A percentile compares a stretch with the other conserved stretches of the same genome.
Conservation (phyloP, 1,140 invertebrate species). For the Daktulosphaira vitifoliae region DNA sequence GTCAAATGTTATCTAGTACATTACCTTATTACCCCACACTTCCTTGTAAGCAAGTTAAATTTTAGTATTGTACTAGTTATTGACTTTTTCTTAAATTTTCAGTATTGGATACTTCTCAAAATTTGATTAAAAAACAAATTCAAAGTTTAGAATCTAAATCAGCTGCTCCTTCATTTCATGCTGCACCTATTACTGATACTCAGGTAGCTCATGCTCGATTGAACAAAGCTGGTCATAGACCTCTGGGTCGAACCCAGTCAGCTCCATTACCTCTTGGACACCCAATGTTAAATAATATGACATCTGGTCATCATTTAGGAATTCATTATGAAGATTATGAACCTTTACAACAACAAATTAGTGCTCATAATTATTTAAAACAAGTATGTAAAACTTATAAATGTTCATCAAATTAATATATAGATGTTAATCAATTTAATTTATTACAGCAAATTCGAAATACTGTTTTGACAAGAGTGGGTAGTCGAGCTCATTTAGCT, state of each 20-base stretch:
- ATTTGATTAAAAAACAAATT: constrained; percentile 55
- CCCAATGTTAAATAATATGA: constrained; percentile 65
- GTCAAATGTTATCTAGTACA: constrained; percentile 61
- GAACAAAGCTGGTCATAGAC: constrained; percentile 63
- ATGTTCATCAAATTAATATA: background rate
- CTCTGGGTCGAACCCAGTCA: constrained; percentile 83
- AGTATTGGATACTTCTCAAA: constrained; percentile 44
- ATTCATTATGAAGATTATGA: constrained; percentile 56
- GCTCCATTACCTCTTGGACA: constrained; percentile 90
- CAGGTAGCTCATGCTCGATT: constrained; percentile 59
- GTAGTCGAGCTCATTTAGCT: constrained; percentile 53
- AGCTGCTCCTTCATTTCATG: constrained; percentile 20
- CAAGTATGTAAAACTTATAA: constrained; percentile 42
- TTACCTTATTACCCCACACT: constrained; percentile 66
- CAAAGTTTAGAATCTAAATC: constrained; percentile 47
- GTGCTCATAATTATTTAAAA: constrained; percentile 59
- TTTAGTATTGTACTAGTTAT: background rate
- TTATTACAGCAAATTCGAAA: constrained; percentile 72
- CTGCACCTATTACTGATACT: constrained; percentile 52
- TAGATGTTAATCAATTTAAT: background rate
- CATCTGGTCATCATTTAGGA: constrained; percentile 35
- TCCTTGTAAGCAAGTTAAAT: constrained; percentile 45
- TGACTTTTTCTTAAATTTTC: constrained; percentile 4
- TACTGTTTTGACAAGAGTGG: constrained; percentile 71
- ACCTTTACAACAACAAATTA: constrained; percentile 49